Conservation (phyloP, 1,140 invertebrate genomes). For the Pentalonia nigronervosa region DNA sequence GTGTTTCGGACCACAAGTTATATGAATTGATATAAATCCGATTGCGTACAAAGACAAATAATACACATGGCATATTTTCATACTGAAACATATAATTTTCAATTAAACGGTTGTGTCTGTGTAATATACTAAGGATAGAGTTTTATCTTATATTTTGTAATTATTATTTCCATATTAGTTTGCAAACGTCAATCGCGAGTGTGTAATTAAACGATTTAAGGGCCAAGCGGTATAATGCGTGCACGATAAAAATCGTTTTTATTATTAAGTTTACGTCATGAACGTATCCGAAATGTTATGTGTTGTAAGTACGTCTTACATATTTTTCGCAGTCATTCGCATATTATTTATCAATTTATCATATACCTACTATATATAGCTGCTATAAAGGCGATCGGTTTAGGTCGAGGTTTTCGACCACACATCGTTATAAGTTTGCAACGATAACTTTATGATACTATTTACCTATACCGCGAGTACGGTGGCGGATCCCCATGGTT, state of each 20-base stretch:
- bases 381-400: background rate
- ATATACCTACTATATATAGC: background rate
- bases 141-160: background rate
- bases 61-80: background rate
- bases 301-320: too few relatives aligned
- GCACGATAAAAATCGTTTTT: background rate
- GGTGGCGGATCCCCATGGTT: background rate
- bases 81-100: background rate
- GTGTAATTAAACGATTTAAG: background rate
- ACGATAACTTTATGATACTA: background rate
- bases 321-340: background rate
- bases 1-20: background rate
- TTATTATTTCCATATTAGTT: background rate
- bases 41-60: background rate
- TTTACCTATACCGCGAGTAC: background rate
- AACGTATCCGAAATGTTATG: background rate
- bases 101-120: background rate
- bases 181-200: background rate
- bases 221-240: background rate
- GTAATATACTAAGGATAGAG: background rate
- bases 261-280: background rate
- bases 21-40: background rate
- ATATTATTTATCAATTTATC: background rate
- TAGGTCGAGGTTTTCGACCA: background rate
- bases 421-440: background rate